Conservation (phyloP, 2,888 invertebrate genomes). For the Scaptodrosophila latifasciaeformis region DNA sequence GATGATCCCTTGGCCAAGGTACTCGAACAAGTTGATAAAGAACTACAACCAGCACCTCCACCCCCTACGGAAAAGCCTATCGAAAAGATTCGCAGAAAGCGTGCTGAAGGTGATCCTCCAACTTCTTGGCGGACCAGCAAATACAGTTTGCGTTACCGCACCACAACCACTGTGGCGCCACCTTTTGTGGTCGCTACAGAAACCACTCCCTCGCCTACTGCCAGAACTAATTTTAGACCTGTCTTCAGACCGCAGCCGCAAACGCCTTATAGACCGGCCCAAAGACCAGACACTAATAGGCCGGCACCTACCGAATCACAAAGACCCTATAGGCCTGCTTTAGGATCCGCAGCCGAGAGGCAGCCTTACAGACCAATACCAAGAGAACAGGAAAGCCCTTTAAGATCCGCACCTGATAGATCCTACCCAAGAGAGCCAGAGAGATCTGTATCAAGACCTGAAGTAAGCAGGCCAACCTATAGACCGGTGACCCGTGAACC, state of each 20-base stretch:
- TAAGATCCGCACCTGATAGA: too few relatives aligned
- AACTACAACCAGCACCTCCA: too few relatives aligned
- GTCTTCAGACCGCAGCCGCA: background rate
- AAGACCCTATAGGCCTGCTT: too few relatives aligned
- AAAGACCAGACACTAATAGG: background rate
- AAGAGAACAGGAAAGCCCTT: too few relatives aligned
- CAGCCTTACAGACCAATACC: too few relatives aligned
- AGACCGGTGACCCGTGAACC: too few relatives aligned
- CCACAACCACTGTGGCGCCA: constrained; percentile 12
- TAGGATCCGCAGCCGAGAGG: too few relatives aligned
- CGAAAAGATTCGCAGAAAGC: constrained; percentile 13
- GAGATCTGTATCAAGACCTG: too few relatives aligned
- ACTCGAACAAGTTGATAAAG: constrained; percentile 37
- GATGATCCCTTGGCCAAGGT: constrained; percentile 52
- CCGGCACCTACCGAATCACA: too few relatives aligned
- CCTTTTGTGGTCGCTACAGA: too few relatives aligned
- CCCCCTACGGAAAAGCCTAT: background rate
- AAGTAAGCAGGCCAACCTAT: constrained; percentile 3
- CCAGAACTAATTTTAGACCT: constrained; percentile 8
- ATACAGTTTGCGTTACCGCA: constrained; percentile 54
- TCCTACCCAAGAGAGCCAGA: too few relatives aligned
- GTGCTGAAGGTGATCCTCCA: constrained; percentile 26
- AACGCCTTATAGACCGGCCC: background rate
- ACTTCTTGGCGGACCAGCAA: constrained; percentile 40
- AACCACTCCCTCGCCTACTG: constrained; percentile 12